Conservation (phyloP, 2,113 vertebrate genomes). For the Labeo catla region DNA sequence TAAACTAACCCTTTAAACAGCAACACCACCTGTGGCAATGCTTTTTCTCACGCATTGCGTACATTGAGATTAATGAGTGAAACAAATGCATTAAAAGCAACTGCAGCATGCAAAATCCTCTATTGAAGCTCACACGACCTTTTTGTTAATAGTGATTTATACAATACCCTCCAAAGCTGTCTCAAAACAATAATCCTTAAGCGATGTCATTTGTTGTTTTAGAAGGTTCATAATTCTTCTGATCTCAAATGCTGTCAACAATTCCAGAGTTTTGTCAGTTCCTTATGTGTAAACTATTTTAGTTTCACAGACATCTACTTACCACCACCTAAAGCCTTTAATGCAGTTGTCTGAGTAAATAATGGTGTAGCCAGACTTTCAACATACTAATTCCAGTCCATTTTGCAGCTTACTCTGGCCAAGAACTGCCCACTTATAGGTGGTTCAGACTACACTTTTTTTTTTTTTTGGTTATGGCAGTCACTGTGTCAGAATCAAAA, state of each 20-base stretch:
- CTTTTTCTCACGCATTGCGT: background rate
- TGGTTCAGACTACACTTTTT: too few species aligned
- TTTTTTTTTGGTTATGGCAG: too few species aligned
- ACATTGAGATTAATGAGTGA: slow-evolving; percentile 13
- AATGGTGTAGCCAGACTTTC: background rate
- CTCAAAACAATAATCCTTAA: background rate
- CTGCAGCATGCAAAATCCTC: background rate
- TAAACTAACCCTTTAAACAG: slow-evolving; percentile 4
- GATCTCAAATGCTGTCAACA: background rate
- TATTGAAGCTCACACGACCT: background rate
- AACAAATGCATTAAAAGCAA: slow-evolving; percentile 17
- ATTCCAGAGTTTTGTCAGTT: background rate
- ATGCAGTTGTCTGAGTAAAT: background rate
- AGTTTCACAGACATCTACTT: background rate
- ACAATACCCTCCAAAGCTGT: background rate
- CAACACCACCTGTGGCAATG: background rate
- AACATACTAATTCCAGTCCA: background rate
- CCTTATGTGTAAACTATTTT: background rate
- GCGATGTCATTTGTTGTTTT: slow-evolving; percentile 13
- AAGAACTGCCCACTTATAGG: background rate
- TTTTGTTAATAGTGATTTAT: slow-evolving; percentile 31
- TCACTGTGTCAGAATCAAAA: too few species aligned
- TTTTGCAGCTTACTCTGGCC: background rate
- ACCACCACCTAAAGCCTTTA: background rate
- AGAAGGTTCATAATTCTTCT: background rate